Evolutionary conservation across 2,113 vertebrate species (phyloP).

Genomic region (Laticauda colubrina): DNA sequence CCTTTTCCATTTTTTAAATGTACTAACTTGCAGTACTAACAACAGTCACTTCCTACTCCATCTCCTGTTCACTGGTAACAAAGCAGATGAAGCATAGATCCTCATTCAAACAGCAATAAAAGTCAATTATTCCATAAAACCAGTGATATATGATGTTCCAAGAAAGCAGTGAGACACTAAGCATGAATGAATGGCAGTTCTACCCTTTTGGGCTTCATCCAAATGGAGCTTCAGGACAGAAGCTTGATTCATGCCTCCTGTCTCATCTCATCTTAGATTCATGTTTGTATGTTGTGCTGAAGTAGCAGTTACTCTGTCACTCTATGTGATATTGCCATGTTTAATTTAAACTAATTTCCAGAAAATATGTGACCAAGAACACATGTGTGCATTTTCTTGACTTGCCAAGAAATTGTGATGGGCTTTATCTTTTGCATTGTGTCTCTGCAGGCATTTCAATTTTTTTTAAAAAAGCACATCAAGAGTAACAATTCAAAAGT

Average conservation of each 20-base stretch:
- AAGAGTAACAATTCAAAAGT: conserved; percentile 26
- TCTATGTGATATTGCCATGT: background rate
- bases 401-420: background rate
- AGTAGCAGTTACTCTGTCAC: background rate
- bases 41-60: background rate
- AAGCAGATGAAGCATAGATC: background rate
- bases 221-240: background rate
- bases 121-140: background rate
- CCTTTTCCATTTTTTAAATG: background rate
- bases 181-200: background rate
- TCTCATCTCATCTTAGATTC: background rate
- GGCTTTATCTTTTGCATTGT: background rate
- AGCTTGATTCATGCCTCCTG: background rate
- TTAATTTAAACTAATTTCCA: background rate
- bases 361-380: background rate
- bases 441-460: background rate
- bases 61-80: background rate
- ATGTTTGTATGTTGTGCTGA: background rate
- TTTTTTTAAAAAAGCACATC: conserved; percentile 20
- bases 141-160: background rate
- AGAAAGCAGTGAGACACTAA: background rate
- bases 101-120: background rate
- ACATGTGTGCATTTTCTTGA: background rate
- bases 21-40: background rate
- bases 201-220: background rate